A percentile compares a stretch with the other conserved stretches of the same genome.
Evolutionary conservation across 2,888 invertebrate genomes (phyloP).

Genomic region (Emmelina monodactyla): DNA sequence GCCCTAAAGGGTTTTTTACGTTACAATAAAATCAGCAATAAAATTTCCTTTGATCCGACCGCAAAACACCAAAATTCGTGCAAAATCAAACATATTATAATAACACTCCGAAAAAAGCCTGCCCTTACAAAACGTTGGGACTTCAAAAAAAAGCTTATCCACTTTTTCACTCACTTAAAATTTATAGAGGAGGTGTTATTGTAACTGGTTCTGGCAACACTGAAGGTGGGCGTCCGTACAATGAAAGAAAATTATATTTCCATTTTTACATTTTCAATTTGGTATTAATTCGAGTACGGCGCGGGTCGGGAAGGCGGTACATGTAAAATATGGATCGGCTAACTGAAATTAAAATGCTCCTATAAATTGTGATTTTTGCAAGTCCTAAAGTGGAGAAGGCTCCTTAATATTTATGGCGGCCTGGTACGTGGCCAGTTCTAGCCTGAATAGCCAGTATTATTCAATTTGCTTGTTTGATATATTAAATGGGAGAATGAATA

Average conservation of each 20-base stretch:
- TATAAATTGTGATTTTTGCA: constrained; percentile 68
- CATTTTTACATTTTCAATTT: constrained; percentile 68
- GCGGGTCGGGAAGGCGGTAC: constrained; percentile 58
- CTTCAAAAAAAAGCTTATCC: no score
- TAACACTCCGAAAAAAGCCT: no score
- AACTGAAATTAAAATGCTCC: constrained; percentile 67
- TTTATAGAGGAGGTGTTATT: constrained; percentile 42
- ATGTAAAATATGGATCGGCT: constrained; percentile 67
- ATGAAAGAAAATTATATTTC: constrained; percentile 64
- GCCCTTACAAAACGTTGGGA: no score
- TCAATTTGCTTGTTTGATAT: constrained; percentile 57
- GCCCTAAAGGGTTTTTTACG: no score
- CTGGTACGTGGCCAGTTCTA: constrained; percentile 47
- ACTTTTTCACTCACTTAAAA: constrained; percentile 30
- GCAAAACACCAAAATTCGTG: no score
- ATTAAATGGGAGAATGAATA: constrained; percentile 29
- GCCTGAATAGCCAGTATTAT: constrained; percentile 60
- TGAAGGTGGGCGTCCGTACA: constrained; percentile 40
- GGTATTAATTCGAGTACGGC: constrained; percentile 63
- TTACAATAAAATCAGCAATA: no score
- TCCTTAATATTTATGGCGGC: constrained; percentile 63
- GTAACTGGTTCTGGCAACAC: constrained; percentile 49
- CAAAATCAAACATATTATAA: no score
- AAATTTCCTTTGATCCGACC: no score
- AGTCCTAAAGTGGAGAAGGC: constrained; percentile 67